These are phyloP conservation scores for Matsumyia berberina DNA, from an alignment of 2,888 invertebrate species.

Conservation along the genomic window DNA sequence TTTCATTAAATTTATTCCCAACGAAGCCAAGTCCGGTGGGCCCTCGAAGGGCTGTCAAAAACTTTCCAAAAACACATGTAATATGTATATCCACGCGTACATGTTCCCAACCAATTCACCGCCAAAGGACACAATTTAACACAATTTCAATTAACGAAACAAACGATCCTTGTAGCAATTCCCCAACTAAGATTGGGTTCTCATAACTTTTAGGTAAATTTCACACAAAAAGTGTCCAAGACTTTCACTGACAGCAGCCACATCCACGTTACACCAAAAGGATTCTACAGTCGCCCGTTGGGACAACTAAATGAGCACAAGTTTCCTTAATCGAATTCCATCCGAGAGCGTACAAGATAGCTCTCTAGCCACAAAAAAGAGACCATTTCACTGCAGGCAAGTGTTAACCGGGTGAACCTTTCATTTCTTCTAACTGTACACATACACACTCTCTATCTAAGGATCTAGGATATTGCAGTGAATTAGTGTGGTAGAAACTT, in stretches of 20 bases:
- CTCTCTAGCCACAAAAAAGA: too few relatives aligned
- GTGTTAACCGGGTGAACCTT: too few relatives aligned
- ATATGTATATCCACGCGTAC: too few relatives aligned
- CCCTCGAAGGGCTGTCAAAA: too few relatives aligned
- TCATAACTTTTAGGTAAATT: slow-evolving; percentile 27
- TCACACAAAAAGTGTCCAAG: slow-evolving; percentile 9
- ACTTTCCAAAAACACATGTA: too few relatives aligned
- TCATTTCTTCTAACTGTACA: too few relatives aligned
- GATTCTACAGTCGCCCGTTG: too few relatives aligned
- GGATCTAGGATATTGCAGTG: slow-evolving; percentile 7
- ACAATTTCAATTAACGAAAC: slow-evolving; percentile 45
- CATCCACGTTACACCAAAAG: too few relatives aligned
- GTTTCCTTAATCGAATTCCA: neutral
- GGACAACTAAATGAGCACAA: too few relatives aligned
- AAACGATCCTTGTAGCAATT: slow-evolving; percentile 19
- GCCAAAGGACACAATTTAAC: slow-evolving; percentile 22
- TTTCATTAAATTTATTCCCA: too few relatives aligned
- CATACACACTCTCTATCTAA: neutral
- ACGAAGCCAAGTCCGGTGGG: too few relatives aligned
- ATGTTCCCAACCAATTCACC: slow-evolving; percentile 24
- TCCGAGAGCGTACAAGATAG: neutral
- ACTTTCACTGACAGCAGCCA: slow-evolving; percentile 2
- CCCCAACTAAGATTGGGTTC: neutral
- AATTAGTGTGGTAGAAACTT: slow-evolving; percentile 33
- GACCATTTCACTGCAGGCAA: too few relatives aligned